These are phyloP conservation scores for Aleiodes leptofemur DNA, from an alignment of 2,888 invertebrate genomes.

Conservation along the genomic window DNA sequence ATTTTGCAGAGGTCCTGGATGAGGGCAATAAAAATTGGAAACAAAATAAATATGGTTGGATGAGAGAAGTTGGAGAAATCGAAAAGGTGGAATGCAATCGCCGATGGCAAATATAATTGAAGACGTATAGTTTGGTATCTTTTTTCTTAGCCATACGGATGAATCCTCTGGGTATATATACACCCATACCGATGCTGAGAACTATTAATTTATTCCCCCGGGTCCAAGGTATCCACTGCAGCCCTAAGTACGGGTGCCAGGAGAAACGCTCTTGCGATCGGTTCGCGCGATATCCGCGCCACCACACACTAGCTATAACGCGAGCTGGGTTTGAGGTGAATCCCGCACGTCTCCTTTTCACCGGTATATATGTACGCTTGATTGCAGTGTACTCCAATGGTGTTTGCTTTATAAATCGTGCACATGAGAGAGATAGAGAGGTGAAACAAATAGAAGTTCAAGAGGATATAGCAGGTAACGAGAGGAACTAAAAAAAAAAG, in stretches of 20 bases:
- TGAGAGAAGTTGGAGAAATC: slow-evolving; percentile 20
- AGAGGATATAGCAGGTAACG: slow-evolving; percentile 32
- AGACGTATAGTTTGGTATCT: slow-evolving; percentile 39
- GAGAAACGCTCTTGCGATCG: slow-evolving; percentile 66
- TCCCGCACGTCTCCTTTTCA: slow-evolving; percentile 41
- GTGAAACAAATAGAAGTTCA: slow-evolving; percentile 33
- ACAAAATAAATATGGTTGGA: slow-evolving; percentile 5
- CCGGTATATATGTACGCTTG: slow-evolving; percentile 62
- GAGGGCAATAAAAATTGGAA: not conserved
- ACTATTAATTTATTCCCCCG: slow-evolving; percentile 73
- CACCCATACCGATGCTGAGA: slow-evolving; percentile 32
- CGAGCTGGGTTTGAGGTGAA: slow-evolving; percentile 37
- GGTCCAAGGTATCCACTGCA: slow-evolving; percentile 57
- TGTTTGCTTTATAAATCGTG: slow-evolving; percentile 75
- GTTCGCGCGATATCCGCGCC: slow-evolving; percentile 60
- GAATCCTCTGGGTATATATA: slow-evolving; percentile 33
- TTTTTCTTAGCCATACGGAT: slow-evolving; percentile 41
- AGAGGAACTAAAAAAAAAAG: slow-evolving; percentile 14
- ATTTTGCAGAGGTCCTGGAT: not conserved
- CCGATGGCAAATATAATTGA: slow-evolving; percentile 46
- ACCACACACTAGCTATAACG: slow-evolving; percentile 42
- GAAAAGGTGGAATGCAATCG: slow-evolving; percentile 36
- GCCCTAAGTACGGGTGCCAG: slow-evolving; percentile 71
- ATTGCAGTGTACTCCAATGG: slow-evolving; percentile 71
- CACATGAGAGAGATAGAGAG: slow-evolving; percentile 40